A percentile compares a stretch with the other conserved stretches of the same genome.
phyloP scores from a whole-genome alignment of 2,797 vertebrate genomes.

The Epinephelus coioides region DNA sequence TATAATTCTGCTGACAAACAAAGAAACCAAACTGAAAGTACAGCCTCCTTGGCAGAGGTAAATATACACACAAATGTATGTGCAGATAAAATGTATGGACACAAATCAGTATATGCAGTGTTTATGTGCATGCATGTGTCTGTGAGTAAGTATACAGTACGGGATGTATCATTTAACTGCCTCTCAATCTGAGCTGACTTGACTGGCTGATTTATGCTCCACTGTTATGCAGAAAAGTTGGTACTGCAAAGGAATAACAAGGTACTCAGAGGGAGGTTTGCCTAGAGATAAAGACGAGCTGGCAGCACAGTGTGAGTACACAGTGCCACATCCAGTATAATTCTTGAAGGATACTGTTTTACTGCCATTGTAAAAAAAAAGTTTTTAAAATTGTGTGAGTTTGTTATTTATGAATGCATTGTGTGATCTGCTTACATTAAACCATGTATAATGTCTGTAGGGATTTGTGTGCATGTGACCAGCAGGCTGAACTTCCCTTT shows the following conservation, averaged over 20 bases:
- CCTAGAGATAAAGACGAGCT: constrained; percentile 51
- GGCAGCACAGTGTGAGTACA: constrained; percentile 18
- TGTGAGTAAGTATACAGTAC: too few species aligned
- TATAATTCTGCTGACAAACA: too few species aligned
- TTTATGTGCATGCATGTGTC: not conserved
- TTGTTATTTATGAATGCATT: constrained; percentile 16
- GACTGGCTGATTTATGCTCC: too few species aligned
- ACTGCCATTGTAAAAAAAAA: not conserved
- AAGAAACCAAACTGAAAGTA: too few species aligned
- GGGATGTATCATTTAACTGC: too few species aligned
- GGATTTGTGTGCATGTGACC: constrained; percentile 4
- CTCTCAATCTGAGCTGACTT: too few species aligned
- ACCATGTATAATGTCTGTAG: not conserved
- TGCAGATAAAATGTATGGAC: not conserved
- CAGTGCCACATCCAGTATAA: not conserved
- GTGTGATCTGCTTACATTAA: not conserved
- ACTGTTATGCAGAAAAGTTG: too few species aligned
- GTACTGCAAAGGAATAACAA: too few species aligned
- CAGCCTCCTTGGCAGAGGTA: too few species aligned
- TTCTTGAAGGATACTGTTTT: constrained; percentile 6
- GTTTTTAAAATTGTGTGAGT: not conserved
- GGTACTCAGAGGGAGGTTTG: constrained; percentile 36
- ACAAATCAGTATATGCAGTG: not conserved
- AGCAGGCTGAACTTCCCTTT: constrained; percentile 16
- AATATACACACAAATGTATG: not conserved